Evolutionary conservation across 1,140 invertebrate species (phyloP), one percentile per base, ranked within the genome.

Genomic region (Augochlora pura): DNA sequence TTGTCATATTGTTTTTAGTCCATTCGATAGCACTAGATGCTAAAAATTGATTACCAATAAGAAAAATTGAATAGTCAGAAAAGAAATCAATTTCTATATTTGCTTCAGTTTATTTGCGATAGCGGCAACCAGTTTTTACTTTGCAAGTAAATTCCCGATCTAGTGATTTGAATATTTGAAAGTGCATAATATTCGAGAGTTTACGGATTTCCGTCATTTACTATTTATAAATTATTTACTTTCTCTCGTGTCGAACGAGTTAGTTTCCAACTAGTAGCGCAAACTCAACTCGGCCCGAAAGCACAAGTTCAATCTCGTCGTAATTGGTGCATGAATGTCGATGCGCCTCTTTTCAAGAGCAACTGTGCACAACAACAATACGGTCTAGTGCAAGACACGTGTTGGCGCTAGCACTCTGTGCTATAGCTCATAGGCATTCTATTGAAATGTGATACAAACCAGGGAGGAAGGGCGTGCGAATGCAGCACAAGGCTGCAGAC

Each of bases 311-410:
- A 84, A 62, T 84, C 85, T 89, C 90, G 82, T 68, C 25, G 66
- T 73, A 90, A 90, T 77, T 87, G 77, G 87, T 84, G 87, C 88
- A 69, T 89, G 87, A 90, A 90, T 64, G 59, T 83, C 65, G 71
- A 83, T 83, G 64, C 65, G 69, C 49, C n/a, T 38, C 25, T 71
- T 46, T 52, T 73, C 68, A 38, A n/a, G 14, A 63, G 25, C 16
- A 49, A 9, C 23, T 75, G 57, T 67, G 38, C 5, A 38, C 52
- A 77, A 69, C 27, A 77, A 77, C 62, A 69, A 18, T 21, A 8
- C 23, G 12, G 7, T 18, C 23, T 71, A 63, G 46, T 52, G 6
- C 32, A 64, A 77, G 67, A 46, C 63, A 38, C 7, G 4, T 23
- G 18, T 68, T 60, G 21, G 5, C 21, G 7, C 39, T 6, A 66